Evolutionary conservation across 2,113 vertebrate genomes (phyloP).

Genomic region (Lipophrys pholis): DNA sequence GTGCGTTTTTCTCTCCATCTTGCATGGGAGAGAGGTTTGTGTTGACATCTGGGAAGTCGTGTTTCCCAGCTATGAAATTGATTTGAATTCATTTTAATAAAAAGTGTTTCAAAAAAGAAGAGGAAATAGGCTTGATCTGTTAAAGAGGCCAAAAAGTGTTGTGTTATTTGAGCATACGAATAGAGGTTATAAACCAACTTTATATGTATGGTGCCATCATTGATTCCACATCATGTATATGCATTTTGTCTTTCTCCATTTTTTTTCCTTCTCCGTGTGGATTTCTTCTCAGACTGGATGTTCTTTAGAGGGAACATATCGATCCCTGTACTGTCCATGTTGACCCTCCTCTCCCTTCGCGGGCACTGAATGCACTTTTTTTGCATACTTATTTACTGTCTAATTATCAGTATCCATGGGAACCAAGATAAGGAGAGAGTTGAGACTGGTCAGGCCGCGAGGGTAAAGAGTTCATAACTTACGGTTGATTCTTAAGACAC

Average conservation of each 20-base stretch:
- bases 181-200: not conserved
- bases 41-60: conserved; percentile 2
- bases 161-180: not conserved
- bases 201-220: not conserved
- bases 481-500: not conserved
- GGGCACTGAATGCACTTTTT: conserved; percentile 23
- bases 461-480: conserved; percentile 29
- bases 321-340: conserved; percentile 23
- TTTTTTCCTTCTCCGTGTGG: no score
- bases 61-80: not conserved
- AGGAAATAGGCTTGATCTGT: no score
- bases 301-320: conserved; percentile 11
- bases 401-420: conserved; percentile 33
- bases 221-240: conserved; percentile 10
- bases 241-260: not conserved
- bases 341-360: conserved; percentile 20
- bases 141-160: no score
- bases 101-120: no score
- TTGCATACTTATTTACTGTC: conserved; percentile 37
- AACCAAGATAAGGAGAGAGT: conserved; percentile 7
- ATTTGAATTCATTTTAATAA: no score
- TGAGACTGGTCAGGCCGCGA: not conserved
- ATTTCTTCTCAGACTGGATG: conserved; percentile 17
- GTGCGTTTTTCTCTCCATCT: not conserved
- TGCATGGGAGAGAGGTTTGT: not conserved